Percentiles rank a stretch among this genome's conserved stretches.
Evolutionary conservation across 1,140 invertebrate species (phyloP).

Genomic region (Meloidogyne floridensis): DNA sequence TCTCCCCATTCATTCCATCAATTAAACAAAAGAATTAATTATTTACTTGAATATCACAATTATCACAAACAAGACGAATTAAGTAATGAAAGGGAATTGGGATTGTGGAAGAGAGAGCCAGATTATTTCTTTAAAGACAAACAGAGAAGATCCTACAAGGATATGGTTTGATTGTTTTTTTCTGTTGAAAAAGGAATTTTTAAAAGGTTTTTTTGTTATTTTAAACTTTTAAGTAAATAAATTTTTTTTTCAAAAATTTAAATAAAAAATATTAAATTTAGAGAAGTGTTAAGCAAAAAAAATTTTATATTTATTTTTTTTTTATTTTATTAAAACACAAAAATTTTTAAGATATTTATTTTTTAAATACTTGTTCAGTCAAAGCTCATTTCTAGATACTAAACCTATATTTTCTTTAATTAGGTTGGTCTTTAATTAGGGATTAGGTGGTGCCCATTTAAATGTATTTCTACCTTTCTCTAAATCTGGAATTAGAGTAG

Average conservation of each 20-base stretch:
- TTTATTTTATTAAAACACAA: no score
- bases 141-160: constrained; percentile 58
- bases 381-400: no score
- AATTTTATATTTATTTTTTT: no score
- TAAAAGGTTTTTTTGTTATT: background rate
- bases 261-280: no score
- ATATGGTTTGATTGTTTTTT: constrained; percentile 49
- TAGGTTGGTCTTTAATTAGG: no score
- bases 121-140: constrained; percentile 66
- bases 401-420: no score
- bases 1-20: constrained; percentile 63
- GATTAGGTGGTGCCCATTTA: no score
- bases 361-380: no score
- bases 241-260: background rate
- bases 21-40: constrained; percentile 62
- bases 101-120: constrained; percentile 53
- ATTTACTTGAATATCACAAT: constrained; percentile 63
- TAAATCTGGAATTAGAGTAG: no score
- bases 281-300: no score
- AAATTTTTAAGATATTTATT: no score
- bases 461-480: no score
- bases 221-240: background rate
- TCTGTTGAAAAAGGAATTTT: background rate
- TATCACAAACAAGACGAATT: constrained; percentile 64
- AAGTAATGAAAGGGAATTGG: constrained; percentile 52